Base-by-base conservation (phyloP, 2,888 invertebrate genomes). In the Macrophya alboannulata region DNA sequence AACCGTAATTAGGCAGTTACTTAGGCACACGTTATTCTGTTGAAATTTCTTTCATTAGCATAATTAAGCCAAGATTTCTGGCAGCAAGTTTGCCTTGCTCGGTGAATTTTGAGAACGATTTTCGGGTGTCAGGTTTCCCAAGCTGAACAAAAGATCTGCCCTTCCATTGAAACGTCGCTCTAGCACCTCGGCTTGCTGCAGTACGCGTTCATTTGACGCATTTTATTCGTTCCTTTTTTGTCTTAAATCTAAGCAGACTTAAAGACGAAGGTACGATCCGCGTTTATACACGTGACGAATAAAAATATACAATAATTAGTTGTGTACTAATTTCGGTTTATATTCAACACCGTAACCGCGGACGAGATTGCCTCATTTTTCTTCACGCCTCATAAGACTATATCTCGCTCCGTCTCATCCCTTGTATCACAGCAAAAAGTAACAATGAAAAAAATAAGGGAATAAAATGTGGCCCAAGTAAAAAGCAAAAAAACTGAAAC, bases 131-230 rank as follows among this genome's bases (percentile, higher is more conserved):
- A 91, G 90, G 91, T 93, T 92, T 92, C 92, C 48, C 90, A 85
- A 86, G 86, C 79, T 84, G 87, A 81, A 90, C 90, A 91, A 91
- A 91, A 89, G 91, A 88, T 68, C 90, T 91, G 89, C 91, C 90
- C 91, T 90, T 91, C 92, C 91, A 93, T 93, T 93, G 92, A 93
- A 92, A 93, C 91, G 93, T 93, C 93, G 93, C 91, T 93, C 93
- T 91, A 90, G 92, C 93, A 93, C 93, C 93, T 93, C 91, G 91
- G 90, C 91, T 92, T 91, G 89, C 90, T 91, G 89, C 90, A 88
- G 84, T 85, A 89, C 84, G 90, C 91, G 88, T 88, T 90, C 89
- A 90, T 90, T 91, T 90, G 86, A 86, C 88, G 88, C 89, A 87
- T 89, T 81, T 68, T 68, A 83, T 90, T 89, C 88, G 85, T 88